Conservation (phyloP, 2,113 vertebrate species). For the Scartelaos histophorus region DNA sequence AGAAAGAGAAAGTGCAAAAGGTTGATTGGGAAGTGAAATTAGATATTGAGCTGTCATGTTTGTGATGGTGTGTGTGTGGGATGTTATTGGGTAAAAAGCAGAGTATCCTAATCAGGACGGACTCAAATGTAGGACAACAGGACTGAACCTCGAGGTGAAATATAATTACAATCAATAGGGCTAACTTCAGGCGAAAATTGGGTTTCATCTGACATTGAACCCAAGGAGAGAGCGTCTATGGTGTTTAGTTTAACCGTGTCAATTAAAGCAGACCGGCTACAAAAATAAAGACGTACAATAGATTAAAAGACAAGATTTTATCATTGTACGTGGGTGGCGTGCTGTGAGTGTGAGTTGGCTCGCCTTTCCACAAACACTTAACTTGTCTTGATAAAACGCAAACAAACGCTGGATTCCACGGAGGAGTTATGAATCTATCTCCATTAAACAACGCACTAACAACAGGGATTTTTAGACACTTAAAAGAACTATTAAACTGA, state of each 20-base stretch:
- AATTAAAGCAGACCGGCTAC: background rate
- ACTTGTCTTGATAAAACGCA: background rate
- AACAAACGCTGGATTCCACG: background rate
- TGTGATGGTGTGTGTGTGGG: slow-evolving; percentile 15
- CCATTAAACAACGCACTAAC: background rate
- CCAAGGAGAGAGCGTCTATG: background rate
- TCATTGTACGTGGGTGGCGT: background rate
- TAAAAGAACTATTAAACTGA: background rate
- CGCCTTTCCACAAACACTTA: background rate
- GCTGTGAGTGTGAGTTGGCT: no score
- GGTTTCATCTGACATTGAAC: slow-evolving; percentile 33
- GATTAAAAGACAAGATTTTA: background rate
- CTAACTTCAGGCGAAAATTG: slow-evolving; percentile 23
- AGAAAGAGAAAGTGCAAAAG: slow-evolving; percentile 33
- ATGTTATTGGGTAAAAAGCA: slow-evolving; percentile 30
- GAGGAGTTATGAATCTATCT: background rate
- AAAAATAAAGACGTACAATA: background rate
- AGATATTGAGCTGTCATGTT: slow-evolving; percentile 57
- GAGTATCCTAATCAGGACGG: slow-evolving; percentile 6
- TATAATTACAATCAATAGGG: slow-evolving; percentile 62
- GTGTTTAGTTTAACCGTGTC: background rate
- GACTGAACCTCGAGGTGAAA: slow-evolving; percentile 48
- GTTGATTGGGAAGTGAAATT: slow-evolving; percentile 59
- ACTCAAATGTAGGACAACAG: slow-evolving; percentile 30
- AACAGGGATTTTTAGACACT: background rate